Percentiles rank a stretch among this genome's conserved stretches.
These are phyloP conservation scores for Melanotaenia maccullochi DNA, from an alignment of 2,797 vertebrate genomes.

Conservation along the genomic window DNA sequence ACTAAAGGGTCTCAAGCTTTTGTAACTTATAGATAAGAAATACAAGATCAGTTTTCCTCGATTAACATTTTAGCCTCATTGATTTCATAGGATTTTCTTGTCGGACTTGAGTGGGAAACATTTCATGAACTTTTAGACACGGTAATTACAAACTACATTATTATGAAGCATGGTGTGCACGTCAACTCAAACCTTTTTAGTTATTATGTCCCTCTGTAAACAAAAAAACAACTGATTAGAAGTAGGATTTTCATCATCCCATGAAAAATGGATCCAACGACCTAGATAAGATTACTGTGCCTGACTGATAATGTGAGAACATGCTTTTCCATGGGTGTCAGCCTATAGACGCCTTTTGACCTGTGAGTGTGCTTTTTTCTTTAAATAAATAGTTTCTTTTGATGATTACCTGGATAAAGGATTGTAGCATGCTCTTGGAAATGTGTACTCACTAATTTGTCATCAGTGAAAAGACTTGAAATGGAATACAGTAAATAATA, in stretches of 20 bases:
- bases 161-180: background rate
- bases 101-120: background rate
- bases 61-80: background rate
- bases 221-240: background rate
- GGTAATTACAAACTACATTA: background rate
- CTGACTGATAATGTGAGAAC: conserved; percentile 34
- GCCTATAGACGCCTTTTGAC: background rate
- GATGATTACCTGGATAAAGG: background rate
- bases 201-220: background rate
- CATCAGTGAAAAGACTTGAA: background rate
- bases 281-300: conserved; percentile 34
- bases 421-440: background rate
- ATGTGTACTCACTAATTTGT: background rate
- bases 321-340: conserved; percentile 4
- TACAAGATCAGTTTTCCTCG: background rate
- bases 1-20: background rate
- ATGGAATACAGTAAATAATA: background rate
- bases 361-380: background rate
- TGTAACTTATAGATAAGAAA: background rate
- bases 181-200: background rate
- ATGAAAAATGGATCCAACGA: too few relatives aligned
- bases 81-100: background rate
- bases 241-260: background rate
- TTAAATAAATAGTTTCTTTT: background rate
- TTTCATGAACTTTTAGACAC: background rate